phyloP scores from a whole-genome alignment of 37 sponge, comb jelly and placozoan species.

The Diacarnus erythraeanus region DNA sequence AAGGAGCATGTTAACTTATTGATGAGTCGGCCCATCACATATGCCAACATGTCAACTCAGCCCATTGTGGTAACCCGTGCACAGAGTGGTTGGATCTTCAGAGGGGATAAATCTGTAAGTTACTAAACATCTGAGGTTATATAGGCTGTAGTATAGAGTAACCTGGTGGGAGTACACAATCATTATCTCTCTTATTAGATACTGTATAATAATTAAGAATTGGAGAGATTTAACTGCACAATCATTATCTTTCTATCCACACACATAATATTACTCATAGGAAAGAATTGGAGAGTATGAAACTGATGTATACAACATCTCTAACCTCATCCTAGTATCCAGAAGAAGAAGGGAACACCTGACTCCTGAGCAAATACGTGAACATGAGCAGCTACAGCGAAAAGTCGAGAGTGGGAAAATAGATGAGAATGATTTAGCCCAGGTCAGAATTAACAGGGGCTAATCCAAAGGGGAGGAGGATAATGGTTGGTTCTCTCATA shows the following conservation, averaged over 20 bases:
- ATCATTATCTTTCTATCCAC: too few relatives aligned
- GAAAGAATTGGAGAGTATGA: constrained; percentile 83
- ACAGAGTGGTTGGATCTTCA: constrained; percentile 84
- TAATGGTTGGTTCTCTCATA: too few relatives aligned
- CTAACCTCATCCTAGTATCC: constrained; percentile 72
- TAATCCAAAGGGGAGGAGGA: too few relatives aligned
- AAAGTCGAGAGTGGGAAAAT: constrained; percentile 39
- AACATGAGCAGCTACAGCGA: constrained; percentile 48
- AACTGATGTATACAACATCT: constrained; percentile 78
- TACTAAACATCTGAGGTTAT: not conserved
- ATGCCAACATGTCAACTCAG: constrained; percentile 89
- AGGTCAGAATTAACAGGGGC: not conserved
- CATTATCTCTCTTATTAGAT: too few relatives aligned
- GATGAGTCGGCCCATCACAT: constrained; percentile 77
- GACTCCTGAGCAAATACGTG: constrained; percentile 76
- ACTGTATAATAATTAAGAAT: too few relatives aligned
- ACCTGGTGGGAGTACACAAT: too few relatives aligned
- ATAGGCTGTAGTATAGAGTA: too few relatives aligned
- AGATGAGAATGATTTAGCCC: constrained; percentile 16
- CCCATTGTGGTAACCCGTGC: constrained; percentile 80
- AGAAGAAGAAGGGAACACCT: constrained; percentile 86
- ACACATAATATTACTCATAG: too few relatives aligned
- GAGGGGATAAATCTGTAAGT: constrained; percentile 59
- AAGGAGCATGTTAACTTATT: constrained; percentile 84
- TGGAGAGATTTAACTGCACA: too few relatives aligned